Evolutionary conservation across 2,797 vertebrate species (phyloP).

Genomic region (Lophotriccus pileatus): DNA sequence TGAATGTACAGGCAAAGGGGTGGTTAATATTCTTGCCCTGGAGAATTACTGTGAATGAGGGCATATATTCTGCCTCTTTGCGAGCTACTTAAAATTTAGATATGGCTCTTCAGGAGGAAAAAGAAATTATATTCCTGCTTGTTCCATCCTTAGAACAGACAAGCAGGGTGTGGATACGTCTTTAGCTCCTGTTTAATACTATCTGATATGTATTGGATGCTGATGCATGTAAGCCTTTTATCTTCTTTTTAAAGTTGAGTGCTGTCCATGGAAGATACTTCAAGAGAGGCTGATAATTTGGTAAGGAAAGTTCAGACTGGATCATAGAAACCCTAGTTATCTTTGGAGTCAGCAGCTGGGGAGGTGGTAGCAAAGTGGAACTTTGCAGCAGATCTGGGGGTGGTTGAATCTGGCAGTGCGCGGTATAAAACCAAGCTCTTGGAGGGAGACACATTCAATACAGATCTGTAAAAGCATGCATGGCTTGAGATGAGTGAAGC

Average conservation of each 20-base stretch:
- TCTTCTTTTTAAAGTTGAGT: not conserved
- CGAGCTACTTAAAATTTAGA: not conserved
- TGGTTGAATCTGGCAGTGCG: not conserved
- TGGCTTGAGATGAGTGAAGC: not conserved
- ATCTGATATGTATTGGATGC: not conserved
- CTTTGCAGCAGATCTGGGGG: not conserved
- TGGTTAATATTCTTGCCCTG: not conserved
- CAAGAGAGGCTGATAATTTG: not conserved
- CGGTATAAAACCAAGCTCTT: not conserved
- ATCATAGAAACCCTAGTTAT: not conserved
- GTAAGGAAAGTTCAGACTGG: not conserved
- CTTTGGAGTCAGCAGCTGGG: not conserved
- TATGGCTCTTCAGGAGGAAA: not conserved
- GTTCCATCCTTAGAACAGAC: not conserved
- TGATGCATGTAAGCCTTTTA: not conserved
- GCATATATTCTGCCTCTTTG: not conserved
- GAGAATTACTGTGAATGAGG: not conserved
- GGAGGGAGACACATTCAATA: rapidly evolving
- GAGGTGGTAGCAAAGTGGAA: not conserved
- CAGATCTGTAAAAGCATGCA: not conserved
- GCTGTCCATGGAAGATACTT: not conserved
- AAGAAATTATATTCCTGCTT: not conserved
- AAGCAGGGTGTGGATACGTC: not conserved
- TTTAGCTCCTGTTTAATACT: not conserved
- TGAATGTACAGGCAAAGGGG: not conserved